Evolutionary conservation across 2,797 vertebrate genomes (phyloP).

Genomic region (Ctenosaura bakeri): DNA sequence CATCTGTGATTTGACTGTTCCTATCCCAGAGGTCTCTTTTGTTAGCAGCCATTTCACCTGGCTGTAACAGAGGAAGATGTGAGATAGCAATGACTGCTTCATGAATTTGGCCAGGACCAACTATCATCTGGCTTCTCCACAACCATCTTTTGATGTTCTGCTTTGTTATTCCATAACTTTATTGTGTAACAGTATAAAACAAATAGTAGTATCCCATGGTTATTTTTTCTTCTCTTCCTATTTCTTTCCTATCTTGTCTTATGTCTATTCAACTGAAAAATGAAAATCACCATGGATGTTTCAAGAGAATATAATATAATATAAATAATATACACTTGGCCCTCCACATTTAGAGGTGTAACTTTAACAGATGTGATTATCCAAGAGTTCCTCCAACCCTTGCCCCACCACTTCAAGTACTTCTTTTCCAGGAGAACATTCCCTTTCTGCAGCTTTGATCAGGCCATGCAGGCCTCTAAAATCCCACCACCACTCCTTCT

Average conservation of each 20-base stretch:
- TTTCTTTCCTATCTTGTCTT: neutral
- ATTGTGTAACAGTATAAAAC: neutral
- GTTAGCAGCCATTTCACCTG: neutral
- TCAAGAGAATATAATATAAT: neutral
- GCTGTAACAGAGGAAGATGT: neutral
- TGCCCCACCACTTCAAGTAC: too few relatives aligned
- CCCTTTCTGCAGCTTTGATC: too few relatives aligned
- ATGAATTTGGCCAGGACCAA: neutral
- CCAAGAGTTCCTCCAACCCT: too few relatives aligned
- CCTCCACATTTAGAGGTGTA: too few relatives aligned
- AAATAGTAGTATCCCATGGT: neutral
- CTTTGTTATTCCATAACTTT: neutral
- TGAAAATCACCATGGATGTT: neutral
- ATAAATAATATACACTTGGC: neutral
- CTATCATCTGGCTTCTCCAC: neutral
- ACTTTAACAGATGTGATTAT: too few relatives aligned
- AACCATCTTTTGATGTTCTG: neutral
- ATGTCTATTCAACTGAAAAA: neutral
- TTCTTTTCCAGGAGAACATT: too few relatives aligned
- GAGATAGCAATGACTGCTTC: neutral
- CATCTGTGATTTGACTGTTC: neutral
- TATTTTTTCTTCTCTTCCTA: neutral
- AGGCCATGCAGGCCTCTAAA: too few relatives aligned
- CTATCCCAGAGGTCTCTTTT: neutral
- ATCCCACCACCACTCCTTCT: too few relatives aligned